Conservation (phyloP, 2,888 invertebrate genomes). For the Aphidoletes aphidimyza region DNA sequence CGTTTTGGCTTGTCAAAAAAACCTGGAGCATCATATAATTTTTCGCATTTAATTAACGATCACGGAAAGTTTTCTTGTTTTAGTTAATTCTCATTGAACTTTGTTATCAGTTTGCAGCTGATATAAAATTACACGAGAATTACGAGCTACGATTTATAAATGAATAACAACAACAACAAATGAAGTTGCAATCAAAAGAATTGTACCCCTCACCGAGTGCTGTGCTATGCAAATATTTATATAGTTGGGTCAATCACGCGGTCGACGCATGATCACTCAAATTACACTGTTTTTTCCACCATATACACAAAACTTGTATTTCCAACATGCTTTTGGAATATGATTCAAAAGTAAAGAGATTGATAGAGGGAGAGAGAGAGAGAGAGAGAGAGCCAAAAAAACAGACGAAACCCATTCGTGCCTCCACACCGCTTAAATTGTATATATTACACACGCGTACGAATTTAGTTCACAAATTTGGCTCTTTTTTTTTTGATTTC, state of each 20-base stretch:
- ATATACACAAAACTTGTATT: background rate
- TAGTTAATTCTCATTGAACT: background rate
- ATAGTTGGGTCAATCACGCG: background rate
- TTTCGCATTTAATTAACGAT: background rate
- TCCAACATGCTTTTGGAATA: background rate
- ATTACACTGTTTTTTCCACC: no score
- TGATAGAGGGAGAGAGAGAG: no score
- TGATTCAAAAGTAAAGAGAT: background rate
- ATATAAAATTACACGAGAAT: background rate
- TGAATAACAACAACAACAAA: background rate
- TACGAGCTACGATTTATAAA: background rate
- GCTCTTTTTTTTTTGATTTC: no score
- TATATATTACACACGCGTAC: no score
- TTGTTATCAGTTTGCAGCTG: background rate
- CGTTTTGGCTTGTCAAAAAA: background rate
- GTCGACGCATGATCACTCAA: background rate
- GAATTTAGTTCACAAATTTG: no score
- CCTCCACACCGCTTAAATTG: no score
- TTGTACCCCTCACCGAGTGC: slow-evolving; percentile 40
- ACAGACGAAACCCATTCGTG: background rate
- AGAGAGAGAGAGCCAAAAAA: no score
- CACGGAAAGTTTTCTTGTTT: slow-evolving; percentile 3
- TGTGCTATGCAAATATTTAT: background rate
- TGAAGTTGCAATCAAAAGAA: background rate
- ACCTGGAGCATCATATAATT: background rate